These are phyloP conservation scores for Drosophila tristis DNA, from an alignment of 1,140 invertebrate species.

Conservation along the genomic window DNA sequence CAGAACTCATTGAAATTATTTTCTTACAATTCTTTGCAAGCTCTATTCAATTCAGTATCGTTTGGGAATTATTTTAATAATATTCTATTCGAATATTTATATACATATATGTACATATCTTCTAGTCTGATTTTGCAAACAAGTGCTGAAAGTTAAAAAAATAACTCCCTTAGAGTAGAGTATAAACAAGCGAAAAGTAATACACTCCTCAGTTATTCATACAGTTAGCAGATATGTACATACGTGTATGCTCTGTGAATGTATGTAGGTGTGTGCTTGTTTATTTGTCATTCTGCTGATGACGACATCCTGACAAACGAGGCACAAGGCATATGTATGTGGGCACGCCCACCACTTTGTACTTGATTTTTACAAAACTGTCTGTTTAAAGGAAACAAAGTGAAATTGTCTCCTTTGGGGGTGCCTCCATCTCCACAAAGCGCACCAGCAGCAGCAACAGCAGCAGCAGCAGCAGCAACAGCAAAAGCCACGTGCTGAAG, in stretches of 20 bases:
- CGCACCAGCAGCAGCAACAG: slow-evolving; percentile 1
- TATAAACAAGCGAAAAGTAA: no score
- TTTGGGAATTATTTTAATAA: background rate
- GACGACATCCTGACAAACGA: slow-evolving; percentile 21
- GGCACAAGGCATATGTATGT: slow-evolving; percentile 29
- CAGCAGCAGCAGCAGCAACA: slow-evolving; percentile 1
- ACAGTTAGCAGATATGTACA: slow-evolving; percentile 10
- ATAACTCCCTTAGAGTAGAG: no score
- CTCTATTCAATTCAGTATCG: no score
- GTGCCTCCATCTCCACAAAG: background rate
- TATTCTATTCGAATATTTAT: no score
- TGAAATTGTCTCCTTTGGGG: slow-evolving; percentile 66
- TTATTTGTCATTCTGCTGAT: slow-evolving; percentile 51
- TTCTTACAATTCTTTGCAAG: no score
- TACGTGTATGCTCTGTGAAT: background rate
- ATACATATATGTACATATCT: no score
- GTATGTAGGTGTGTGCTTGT: slow-evolving; percentile 17
- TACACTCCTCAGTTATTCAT: slow-evolving; percentile 53
- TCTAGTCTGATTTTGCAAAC: no score
- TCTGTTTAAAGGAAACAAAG: slow-evolving; percentile 63
- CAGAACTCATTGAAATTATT: no score
- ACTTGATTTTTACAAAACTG: slow-evolving; percentile 60
- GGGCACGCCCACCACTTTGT: slow-evolving; percentile 51
- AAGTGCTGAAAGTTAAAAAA: no score
- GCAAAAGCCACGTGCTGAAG: slow-evolving; percentile 13